phyloP scores from a whole-genome alignment of 2,113 vertebrate species.

The Tetrax tetrax region DNA sequence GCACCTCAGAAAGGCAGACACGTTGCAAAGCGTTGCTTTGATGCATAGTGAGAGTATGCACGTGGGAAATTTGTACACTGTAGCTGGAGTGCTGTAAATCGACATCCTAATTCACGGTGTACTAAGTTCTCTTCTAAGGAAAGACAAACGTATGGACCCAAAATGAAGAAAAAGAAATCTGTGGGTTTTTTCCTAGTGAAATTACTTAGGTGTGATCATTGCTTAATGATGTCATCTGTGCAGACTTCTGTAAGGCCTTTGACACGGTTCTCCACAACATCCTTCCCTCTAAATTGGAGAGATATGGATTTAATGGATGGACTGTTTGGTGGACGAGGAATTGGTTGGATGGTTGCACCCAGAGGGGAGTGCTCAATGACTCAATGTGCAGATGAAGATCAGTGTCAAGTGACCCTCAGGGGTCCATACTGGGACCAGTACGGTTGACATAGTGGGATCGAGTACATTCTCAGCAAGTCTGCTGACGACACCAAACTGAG shows the following conservation, averaged over 20 bases:
- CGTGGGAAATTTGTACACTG: neutral
- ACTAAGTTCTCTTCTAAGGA: neutral
- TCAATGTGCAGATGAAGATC: neutral
- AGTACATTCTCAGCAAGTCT: neutral
- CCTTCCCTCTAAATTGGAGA: neutral
- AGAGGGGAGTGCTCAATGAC: neutral
- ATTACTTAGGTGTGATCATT: neutral
- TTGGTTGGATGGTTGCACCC: neutral
- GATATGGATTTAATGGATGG: neutral
- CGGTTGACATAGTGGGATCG: neutral
- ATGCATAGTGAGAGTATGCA: accelerated
- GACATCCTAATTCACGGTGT: neutral
- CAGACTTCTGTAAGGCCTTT: neutral
- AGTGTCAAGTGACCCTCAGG: neutral
- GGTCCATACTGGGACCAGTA: neutral
- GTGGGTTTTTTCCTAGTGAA: neutral
- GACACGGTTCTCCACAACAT: neutral
- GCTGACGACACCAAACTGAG: neutral
- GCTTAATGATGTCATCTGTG: neutral
- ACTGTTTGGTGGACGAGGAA: neutral
- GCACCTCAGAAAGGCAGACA: neutral
- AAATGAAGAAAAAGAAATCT: neutral
- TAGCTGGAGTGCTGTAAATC: neutral
- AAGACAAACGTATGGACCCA: neutral
- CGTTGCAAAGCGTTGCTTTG: neutral